Evolutionary conservation across 2,888 invertebrate species (phyloP), one percentile per base, ranked within the genome.

Genomic region (Caenorhabditis plicata): DNA sequence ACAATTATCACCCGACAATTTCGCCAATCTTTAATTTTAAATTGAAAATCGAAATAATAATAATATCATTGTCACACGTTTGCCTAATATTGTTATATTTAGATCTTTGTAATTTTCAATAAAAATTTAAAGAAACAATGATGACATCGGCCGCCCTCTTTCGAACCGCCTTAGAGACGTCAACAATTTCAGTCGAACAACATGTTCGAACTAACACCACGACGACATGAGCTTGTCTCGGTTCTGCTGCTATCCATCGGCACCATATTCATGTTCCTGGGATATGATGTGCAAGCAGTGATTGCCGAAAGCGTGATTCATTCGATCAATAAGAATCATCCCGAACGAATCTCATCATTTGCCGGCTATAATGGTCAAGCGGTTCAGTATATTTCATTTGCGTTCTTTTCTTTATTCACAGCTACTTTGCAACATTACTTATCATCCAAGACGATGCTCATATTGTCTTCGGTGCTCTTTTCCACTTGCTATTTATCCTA

Each of bases 301-400:
- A 54, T 65, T 42, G 65, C 65, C 0, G 65, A 65, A 32, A 51
- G 52, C 42, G 57, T 65, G 7, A 26, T 65, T 2, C 65, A 65
- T 26, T 65, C 65, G 1, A 46, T 65, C 9, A 51, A 54, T 35
- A 51, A 35, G 3, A 50, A 38, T 38, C 33, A 51, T 22, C 65
- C 65, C 4, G 53, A 51, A 5, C 15, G 57, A 15, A 65, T 65
- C 25, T 60, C 60, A 23, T 46, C 50, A 38, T 65, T 54, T 54
- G 65, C 65, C 8, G 65, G 65, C 8, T 65, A 65, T 20, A 61
- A 65, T 54, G 65, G 65, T 13, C 65, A 65, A 49, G 65, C 65
- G 19, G 51, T 65, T 26, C 65, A 65, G 19, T 65, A 65, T 25
- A 52, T 65, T 17, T 52, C 53, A 0, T 65, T 65, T 20, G 65